Conservation (phyloP, 2,888 invertebrate genomes). For the Hydraecia micacea region DNA sequence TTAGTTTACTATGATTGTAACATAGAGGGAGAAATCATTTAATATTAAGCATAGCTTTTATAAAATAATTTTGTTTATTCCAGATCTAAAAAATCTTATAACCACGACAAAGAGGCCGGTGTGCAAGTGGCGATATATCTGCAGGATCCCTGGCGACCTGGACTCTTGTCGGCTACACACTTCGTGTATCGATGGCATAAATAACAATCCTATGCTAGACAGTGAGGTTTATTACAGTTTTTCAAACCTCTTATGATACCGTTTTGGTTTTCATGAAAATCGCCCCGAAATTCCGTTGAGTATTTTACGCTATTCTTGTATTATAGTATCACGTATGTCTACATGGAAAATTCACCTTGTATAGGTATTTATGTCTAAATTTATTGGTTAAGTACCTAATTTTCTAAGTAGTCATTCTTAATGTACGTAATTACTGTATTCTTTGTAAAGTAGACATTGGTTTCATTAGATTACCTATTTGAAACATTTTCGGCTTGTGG, state of each 20-base stretch:
- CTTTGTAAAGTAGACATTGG: neutral
- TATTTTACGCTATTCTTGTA: neutral
- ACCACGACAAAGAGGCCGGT: conserved; percentile 36
- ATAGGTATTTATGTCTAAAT: neutral
- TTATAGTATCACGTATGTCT: neutral
- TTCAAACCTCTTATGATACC: no score
- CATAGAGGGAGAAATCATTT: neutral
- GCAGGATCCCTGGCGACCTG: conserved; percentile 67
- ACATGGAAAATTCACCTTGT: neutral
- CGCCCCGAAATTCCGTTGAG: neutral
- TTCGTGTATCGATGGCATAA: conserved; percentile 26
- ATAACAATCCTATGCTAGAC: conserved; percentile 18
- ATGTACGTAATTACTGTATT: neutral
- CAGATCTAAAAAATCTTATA: neutral
- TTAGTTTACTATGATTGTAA: neutral
- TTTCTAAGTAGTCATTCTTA: neutral
- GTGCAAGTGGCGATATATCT: conserved; percentile 80
- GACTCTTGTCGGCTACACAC: conserved; percentile 75
- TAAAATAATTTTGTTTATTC: neutral
- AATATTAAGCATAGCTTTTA: neutral
- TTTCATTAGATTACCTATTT: neutral
- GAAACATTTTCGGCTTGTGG: neutral
- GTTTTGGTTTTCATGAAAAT: neutral
- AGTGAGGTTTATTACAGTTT: conserved; percentile 14
- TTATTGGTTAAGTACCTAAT: neutral